phyloP scores from a whole-genome alignment of 2,797 vertebrate genomes.

The Brotula barbata region DNA sequence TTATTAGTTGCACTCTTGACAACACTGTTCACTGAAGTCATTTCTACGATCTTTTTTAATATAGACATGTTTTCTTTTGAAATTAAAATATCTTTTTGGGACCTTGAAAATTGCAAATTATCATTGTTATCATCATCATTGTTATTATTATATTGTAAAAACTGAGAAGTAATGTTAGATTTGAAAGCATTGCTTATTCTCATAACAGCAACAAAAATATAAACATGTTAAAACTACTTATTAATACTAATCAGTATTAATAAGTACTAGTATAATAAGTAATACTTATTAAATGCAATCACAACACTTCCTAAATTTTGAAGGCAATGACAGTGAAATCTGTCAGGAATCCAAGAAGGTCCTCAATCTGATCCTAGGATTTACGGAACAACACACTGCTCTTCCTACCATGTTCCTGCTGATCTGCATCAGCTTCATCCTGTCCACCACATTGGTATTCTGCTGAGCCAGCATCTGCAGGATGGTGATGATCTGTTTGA shows the following conservation, averaged over 20 bases:
- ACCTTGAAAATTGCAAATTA: no score
- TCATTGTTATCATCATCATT: not conserved
- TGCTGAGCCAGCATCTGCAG: constrained; percentile 62
- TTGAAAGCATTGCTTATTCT: not conserved
- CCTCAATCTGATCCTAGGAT: not conserved
- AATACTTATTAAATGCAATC: no score
- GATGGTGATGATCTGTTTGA: constrained; percentile 65
- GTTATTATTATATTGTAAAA: not conserved
- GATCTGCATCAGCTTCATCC: constrained; percentile 78
- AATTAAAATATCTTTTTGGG: no score
- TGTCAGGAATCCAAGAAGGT: not conserved
- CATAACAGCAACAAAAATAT: not conserved
- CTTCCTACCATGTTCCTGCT: constrained; percentile 72
- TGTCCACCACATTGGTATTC: constrained; percentile 75
- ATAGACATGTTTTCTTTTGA: no score
- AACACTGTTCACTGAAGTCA: no score
- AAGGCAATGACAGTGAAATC: not conserved
- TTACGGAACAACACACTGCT: not conserved
- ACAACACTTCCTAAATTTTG: no score
- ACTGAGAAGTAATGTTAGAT: not conserved
- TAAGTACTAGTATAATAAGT: no score
- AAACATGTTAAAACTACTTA: no score
- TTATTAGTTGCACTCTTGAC: no score
- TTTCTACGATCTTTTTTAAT: no score
- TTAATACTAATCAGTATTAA: no score